phyloP scores from a whole-genome alignment of 64 coral and sea anemone genomes.

The Actinia tenebrosa region DNA sequence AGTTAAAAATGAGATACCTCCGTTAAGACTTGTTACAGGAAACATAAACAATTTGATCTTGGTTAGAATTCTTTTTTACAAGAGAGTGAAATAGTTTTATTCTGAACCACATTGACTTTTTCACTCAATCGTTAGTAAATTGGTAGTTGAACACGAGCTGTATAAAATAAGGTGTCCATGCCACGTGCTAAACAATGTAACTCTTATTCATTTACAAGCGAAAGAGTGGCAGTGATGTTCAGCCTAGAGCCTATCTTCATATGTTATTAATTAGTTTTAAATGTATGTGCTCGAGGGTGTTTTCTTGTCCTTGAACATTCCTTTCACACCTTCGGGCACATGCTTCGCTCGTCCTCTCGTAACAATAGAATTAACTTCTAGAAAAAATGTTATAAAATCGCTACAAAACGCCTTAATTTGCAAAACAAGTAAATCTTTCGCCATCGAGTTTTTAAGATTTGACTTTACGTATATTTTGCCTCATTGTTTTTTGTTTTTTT shows the following conservation, averaged over 20 bases:
- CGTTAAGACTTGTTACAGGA: no score
- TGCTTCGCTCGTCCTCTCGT: neutral
- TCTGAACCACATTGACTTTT: no score
- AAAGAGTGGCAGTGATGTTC: neutral
- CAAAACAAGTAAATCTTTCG: neutral
- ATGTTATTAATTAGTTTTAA: neutral
- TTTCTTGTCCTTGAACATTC: neutral
- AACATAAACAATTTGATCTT: no score
- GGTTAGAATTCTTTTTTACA: no score
- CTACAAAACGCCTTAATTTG: neutral
- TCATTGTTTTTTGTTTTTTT: neutral
- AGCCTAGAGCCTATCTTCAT: neutral
- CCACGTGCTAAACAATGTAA: neutral
- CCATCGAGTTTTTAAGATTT: neutral
- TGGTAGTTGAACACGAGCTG: no score
- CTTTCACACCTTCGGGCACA: neutral
- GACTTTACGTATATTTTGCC: neutral
- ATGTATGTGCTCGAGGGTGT: neutral
- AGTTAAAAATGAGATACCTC: no score
- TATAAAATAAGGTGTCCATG: neutral
- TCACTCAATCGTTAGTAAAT: no score
- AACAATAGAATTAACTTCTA: neutral
- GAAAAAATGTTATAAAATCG: no score
- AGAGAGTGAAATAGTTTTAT: no score
- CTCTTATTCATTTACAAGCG: neutral